Conservation (phyloP, 2,888 invertebrate species). For the Tachystola acroxantha region DNA sequence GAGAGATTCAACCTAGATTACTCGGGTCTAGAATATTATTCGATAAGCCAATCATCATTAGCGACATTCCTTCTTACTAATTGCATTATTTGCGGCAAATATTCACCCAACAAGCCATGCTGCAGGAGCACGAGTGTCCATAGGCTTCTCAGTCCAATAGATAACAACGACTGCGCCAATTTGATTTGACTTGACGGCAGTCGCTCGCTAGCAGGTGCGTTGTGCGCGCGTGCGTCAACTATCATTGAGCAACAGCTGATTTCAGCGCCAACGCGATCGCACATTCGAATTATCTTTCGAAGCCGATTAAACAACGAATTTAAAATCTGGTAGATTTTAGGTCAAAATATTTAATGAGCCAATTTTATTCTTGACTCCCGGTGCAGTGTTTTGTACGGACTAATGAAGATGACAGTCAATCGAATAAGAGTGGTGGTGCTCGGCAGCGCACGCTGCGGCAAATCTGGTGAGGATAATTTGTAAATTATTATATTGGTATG, state of each 20-base stretch:
- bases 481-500: constrained; percentile 28
- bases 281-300: constrained; percentile 20
- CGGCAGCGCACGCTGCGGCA: constrained; percentile 85
- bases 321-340: constrained; percentile 16
- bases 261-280: constrained; percentile 53
- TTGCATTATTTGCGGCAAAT: not conserved
- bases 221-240: constrained; percentile 63
- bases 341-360: constrained; percentile 29
- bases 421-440: constrained; percentile 88
- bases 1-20: constrained; percentile 9
- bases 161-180: constrained; percentile 54
- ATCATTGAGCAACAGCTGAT: constrained; percentile 53
- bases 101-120: not conserved
- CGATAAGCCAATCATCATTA: constrained; percentile 6
- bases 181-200: constrained; percentile 53
- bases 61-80: too few relatives aligned
- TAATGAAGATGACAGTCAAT: constrained; percentile 86
- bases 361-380: constrained; percentile 24
- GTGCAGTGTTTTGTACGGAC: constrained; percentile 46
- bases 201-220: constrained; percentile 72
- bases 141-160: constrained; percentile 5
- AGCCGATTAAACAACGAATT: constrained; percentile 15
- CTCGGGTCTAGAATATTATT: constrained; percentile 2
- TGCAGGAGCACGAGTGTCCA: not conserved
- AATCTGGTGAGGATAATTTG: constrained; percentile 81